These are phyloP conservation scores for Euborellia annulipes DNA, from an alignment of 1,140 invertebrate species.

Conservation along the genomic window DNA sequence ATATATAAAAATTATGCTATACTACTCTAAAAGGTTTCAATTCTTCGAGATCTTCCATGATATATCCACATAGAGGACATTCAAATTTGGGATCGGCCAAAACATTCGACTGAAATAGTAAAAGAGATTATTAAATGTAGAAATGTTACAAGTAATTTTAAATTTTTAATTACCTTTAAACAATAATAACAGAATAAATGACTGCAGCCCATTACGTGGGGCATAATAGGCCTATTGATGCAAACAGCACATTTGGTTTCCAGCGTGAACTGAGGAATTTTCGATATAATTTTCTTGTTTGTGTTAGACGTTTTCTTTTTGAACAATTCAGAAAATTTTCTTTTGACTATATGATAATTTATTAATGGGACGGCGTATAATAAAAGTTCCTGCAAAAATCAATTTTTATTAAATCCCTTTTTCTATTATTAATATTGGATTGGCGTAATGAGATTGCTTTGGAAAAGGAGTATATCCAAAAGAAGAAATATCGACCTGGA, in stretches of 20 bases:
- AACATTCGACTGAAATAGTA: slow-evolving; percentile 2
- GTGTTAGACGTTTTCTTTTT: neutral
- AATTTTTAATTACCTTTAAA: slow-evolving; percentile 15
- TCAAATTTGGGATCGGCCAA: slow-evolving; percentile 6
- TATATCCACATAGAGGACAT: slow-evolving; percentile 6
- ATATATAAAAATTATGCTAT: too few species aligned
- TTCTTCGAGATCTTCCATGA: neutral
- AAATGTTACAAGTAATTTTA: neutral
- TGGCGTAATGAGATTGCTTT: too few species aligned
- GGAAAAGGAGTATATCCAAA: too few species aligned
- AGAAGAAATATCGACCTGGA: too few species aligned
- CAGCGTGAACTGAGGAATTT: slow-evolving; percentile 7
- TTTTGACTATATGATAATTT: slow-evolving; percentile 34
- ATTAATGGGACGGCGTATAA: slow-evolving; percentile 38
- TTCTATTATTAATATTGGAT: too few species aligned
- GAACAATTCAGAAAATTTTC: slow-evolving; percentile 25
- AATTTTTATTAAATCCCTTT: too few species aligned
- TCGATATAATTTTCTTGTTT: neutral
- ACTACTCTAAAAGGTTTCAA: neutral
- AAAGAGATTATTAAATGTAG: neutral
- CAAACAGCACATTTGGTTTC: slow-evolving; percentile 20
- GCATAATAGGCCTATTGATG: slow-evolving; percentile 21
- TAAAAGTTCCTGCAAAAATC: slow-evolving; percentile 35
- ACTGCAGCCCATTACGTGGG: slow-evolving; percentile 18
- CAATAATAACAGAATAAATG: slow-evolving; percentile 26